Evolutionary conservation across 2,797 vertebrate species (phyloP).

Genomic region (Nannoperca australis): DNA sequence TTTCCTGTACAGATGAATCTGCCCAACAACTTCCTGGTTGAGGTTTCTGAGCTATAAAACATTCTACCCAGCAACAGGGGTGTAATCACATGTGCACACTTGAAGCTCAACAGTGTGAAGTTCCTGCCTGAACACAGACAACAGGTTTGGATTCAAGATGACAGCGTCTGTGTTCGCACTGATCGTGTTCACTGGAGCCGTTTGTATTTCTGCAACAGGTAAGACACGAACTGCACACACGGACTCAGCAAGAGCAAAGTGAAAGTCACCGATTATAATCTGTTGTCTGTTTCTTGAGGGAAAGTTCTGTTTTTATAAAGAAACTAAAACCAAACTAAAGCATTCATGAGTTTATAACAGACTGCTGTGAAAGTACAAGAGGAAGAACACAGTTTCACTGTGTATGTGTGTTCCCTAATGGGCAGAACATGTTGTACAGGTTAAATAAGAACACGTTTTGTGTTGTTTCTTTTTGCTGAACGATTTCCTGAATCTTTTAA

Average conservation of each 20-base stretch:
- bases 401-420: no score
- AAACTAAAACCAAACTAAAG: no score
- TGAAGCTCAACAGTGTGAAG: background rate
- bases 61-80: constrained; percentile 15
- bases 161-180: background rate
- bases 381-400: no score
- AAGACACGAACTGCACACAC: background rate
- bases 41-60: background rate
- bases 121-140: background rate
- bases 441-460: no score
- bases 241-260: background rate
- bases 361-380: no score
- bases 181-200: background rate
- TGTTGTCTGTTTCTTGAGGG: background rate
- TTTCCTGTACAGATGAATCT: background rate
- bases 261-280: background rate
- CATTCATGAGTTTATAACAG: no score
- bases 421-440: no score
- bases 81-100: background rate
- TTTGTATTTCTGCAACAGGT: constrained; percentile 21
- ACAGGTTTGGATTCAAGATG: background rate
- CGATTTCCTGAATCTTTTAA: background rate
- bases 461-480: background rate
- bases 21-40: background rate
- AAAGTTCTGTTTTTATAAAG: background rate